Evolutionary conservation across 2,797 vertebrate species (phyloP), one percentile per base, ranked within the genome.

Genomic region (Falco cherrug): DNA sequence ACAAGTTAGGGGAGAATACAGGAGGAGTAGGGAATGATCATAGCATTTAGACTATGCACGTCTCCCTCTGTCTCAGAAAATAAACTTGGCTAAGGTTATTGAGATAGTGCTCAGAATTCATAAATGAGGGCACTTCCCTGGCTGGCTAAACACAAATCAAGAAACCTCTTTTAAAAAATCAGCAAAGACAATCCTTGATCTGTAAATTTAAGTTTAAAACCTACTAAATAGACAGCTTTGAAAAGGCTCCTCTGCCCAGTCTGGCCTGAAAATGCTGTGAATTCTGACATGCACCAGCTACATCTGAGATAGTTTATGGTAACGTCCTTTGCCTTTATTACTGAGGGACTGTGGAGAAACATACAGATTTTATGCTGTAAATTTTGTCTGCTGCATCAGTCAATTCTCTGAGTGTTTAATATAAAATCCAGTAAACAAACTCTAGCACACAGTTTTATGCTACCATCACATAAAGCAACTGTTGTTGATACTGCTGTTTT

Each of bases 351-450:
- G 24, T 5, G 1, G 21, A 67, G 60, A 81, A 54, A 70, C 0
- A 3, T 10, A 14, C 13, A 8, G 0, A 17, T 65, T 73, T 54
- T 53, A 31, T 14, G 18, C 10, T 53, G 3, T 25, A 48, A 57
- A 6, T 51, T 64, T n/a, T 48, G 9, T 50, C 48, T 83, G 19
- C 17, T 80, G 12, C 39, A 48, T 57, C 25, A 50, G 25, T 53
- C 16, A 22, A 69, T 83, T 85, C 19, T 90, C 16, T 53, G 20
- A 63, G 5, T 10, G 13, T 68, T 88, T 85, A 63, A 53, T 41
- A 57, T 11, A 60, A 71, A 78, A 82, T 0, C 5, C 4, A 8
- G 45, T 41, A 61, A 69, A 64, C 7, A 47, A 63, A 35, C 5
- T 8, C 24, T 41, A 48, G 13, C 25, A 25, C 19, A 56, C 82